Percentiles rank a stretch among this genome's conserved stretches.
These are phyloP conservation scores for Synanthedon tipuliformis DNA, from an alignment of 2,888 invertebrate genomes.

Conservation along the genomic window DNA sequence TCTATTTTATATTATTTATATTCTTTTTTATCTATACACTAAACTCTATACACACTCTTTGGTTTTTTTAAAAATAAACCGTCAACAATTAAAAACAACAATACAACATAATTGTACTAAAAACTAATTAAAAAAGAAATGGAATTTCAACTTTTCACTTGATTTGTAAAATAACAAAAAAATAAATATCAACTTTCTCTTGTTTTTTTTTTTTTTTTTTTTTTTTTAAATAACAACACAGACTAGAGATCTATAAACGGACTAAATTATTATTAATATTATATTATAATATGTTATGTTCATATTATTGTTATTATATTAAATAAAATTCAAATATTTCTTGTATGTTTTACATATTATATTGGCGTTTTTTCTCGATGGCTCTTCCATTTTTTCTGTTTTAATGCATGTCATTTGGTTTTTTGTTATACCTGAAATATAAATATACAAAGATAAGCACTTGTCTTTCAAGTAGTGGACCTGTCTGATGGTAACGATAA, in stretches of 20 bases:
- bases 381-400: conserved; percentile 42
- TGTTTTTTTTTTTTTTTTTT: not conserved
- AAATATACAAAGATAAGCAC: conserved; percentile 1
- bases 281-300: not conserved
- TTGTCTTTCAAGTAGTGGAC: no score
- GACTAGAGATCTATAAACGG: conserved; percentile 3
- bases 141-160: conserved; percentile 13
- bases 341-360: conserved; percentile 5
- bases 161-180: not conserved
- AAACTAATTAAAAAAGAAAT: conserved; percentile 13
- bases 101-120: conserved; percentile 3
- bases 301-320: not conserved
- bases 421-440: conserved; percentile 23
- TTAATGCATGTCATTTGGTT: conserved; percentile 8
- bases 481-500: no score
- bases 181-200: not conserved
- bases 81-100: conserved; percentile 8
- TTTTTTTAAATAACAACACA: not conserved
- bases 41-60: conserved; percentile 21
- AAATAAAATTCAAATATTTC: not conserved
- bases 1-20: conserved; percentile 4
- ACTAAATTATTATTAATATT: no score
- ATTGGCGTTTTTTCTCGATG: conserved; percentile 11
- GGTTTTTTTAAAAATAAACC: conserved; percentile 15
- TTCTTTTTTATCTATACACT: conserved; percentile 4